Percentiles rank a stretch among this genome's conserved stretches.
Evolutionary conservation across 1,140 invertebrate species (phyloP).

Genomic region (Neotoxoptera formosana): DNA sequence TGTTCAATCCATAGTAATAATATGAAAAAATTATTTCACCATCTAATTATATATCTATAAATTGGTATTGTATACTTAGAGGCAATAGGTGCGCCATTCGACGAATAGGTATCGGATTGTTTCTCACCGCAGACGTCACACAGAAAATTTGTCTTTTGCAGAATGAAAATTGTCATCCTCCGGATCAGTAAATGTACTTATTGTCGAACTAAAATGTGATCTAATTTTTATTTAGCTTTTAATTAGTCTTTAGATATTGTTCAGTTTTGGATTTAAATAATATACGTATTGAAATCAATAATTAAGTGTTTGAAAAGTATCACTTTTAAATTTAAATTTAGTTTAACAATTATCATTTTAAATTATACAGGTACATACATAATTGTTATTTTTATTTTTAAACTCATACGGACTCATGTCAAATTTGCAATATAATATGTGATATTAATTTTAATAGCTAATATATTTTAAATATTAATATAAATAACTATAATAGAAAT

Average conservation of each 20-base stretch:
- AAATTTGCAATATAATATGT: too few species aligned
- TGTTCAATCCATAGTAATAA: neutral
- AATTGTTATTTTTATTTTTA: too few species aligned
- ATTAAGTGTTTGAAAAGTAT: neutral
- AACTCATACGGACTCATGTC: too few species aligned
- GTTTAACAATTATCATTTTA: neutral
- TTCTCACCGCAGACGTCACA: neutral
- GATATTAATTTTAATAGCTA: too few species aligned
- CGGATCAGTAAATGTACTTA: neutral
- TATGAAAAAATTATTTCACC: neutral
- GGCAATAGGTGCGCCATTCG: neutral
- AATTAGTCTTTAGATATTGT: neutral
- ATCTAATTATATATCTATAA: neutral
- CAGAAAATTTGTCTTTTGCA: neutral
- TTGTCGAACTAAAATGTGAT: neutral
- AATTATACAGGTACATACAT: too few species aligned
- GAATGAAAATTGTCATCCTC: neutral
- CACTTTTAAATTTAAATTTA: neutral
- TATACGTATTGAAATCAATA: neutral
- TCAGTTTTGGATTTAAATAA: neutral
- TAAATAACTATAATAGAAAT: too few species aligned
- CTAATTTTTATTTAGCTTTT: neutral
- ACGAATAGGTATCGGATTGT: neutral
- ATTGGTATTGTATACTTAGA: neutral
- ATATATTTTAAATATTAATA: too few species aligned